Base-by-base conservation (phyloP, 2,113 vertebrate genomes). In the Megaleporinus macrocephalus region DNA sequence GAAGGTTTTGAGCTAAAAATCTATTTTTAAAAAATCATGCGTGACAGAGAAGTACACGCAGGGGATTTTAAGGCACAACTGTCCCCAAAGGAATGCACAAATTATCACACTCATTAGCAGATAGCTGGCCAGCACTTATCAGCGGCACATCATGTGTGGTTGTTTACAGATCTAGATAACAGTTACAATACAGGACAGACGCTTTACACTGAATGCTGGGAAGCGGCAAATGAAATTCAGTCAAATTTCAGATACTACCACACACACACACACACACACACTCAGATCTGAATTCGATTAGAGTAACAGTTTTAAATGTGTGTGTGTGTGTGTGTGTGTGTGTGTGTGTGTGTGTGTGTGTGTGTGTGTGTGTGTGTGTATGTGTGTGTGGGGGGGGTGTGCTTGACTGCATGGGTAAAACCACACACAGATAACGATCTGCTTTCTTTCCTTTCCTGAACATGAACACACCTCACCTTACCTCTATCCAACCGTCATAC, bases 341-440 rank as follows among this genome's bases (percentile, higher is more conserved):
- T 36, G 33, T 36, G 33, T 36, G n/a, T n/a, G 3, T 36, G 36
- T 36, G 36, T 36, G 36, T 36, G 36, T 36, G 36, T 36, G 36
- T 36, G 36, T 36, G 49, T 51, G 49, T 12, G 49, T 1, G 49
- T 51, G 49, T 51, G 49, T 16, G 49, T 51, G 49, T 51, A 15
- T 3, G 84, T 87, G 83, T 80, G 86, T 66, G 84, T 86, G 83
- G 89, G 87, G 92, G 85, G 88, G 89, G 89, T 92, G 87, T 89
- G 89, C 91, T 90, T 88, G 89, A 92, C 86, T 89, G 89, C 84
- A 85, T 84, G 80, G 80, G 85, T 80, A 80, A 85, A 92, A 89
- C 83, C 86, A 77, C 79, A 81, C 81, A 88, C 87, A 87, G 78
- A 77, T 75, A 66, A 79, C 27, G 55, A 78, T 44, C 44, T 51